phyloP scores from a whole-genome alignment of 2,888 invertebrate species.

The Aphrophora alni region DNA sequence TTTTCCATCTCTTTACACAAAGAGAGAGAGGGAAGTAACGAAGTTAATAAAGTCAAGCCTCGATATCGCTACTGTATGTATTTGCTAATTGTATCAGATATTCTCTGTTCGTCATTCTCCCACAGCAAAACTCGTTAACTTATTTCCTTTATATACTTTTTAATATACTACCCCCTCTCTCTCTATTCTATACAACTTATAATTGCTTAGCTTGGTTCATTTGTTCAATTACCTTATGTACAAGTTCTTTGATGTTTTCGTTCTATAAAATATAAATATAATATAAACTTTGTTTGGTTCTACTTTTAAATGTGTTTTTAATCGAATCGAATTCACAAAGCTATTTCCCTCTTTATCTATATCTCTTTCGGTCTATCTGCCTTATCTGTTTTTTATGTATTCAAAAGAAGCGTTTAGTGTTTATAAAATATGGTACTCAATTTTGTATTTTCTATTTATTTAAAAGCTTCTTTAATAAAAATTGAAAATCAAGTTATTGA shows the following conservation, averaged over 20 bases:
- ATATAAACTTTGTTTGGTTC: constrained; percentile 9
- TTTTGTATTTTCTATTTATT: neutral
- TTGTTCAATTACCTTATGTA: constrained; percentile 27
- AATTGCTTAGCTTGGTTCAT: constrained; percentile 33
- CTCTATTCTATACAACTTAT: neutral
- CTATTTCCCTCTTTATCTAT: neutral
- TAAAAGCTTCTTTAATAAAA: neutral
- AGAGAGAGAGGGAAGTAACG: constrained; percentile 19
- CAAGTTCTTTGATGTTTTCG: neutral
- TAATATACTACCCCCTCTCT: neutral
- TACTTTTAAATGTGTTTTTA: constrained; percentile 7
- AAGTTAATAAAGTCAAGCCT: constrained; percentile 30
- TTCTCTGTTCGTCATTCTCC: neutral
- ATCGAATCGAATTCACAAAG: neutral
- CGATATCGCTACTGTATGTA: constrained; percentile 15
- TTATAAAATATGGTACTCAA: neutral
- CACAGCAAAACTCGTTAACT: constrained; percentile 30
- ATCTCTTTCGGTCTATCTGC: too few relatives aligned
- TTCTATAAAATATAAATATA: neutral
- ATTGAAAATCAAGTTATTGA: neutral
- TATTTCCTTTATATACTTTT: constrained; percentile 24
- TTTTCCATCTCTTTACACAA: constrained; percentile 43
- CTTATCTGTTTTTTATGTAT: neutral
- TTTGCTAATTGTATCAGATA: constrained; percentile 14
- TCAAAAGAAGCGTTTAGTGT: neutral